Percentiles rank a stretch among this genome's conserved stretches.
phyloP scores from a whole-genome alignment of 1,140 invertebrate genomes.

The Acyrthosiphon pisum region DNA sequence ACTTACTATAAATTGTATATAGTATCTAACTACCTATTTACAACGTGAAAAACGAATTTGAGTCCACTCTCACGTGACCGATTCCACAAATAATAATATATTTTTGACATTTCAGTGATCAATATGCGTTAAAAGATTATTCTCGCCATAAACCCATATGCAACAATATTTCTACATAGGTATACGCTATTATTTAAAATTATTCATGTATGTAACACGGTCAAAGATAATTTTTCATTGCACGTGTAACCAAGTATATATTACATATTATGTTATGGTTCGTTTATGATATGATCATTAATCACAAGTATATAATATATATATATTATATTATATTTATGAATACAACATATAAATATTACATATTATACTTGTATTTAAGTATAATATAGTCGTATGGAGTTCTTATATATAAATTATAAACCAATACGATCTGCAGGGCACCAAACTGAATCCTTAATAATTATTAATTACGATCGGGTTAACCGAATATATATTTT shows the following conservation, averaged over 20 bases:
- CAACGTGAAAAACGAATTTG: neutral
- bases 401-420: neutral
- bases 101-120: neutral
- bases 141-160: neutral
- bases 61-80: neutral
- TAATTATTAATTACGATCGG: neutral
- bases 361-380: neutral
- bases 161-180: neutral
- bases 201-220: neutral
- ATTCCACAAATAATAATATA: neutral
- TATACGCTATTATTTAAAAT: neutral
- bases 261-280: neutral
- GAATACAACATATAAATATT: neutral
- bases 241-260: neutral
- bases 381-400: neutral
- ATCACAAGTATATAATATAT: neutral
- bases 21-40: neutral
- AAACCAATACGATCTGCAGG: neutral
- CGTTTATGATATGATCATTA: neutral
- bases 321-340: too few relatives aligned
- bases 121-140: neutral
- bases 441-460: neutral
- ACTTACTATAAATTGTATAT: neutral
- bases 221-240: neutral
- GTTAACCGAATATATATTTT: neutral